Evolutionary conservation across 2,113 vertebrate species (phyloP).

Genomic region (Passer domesticus): DNA sequence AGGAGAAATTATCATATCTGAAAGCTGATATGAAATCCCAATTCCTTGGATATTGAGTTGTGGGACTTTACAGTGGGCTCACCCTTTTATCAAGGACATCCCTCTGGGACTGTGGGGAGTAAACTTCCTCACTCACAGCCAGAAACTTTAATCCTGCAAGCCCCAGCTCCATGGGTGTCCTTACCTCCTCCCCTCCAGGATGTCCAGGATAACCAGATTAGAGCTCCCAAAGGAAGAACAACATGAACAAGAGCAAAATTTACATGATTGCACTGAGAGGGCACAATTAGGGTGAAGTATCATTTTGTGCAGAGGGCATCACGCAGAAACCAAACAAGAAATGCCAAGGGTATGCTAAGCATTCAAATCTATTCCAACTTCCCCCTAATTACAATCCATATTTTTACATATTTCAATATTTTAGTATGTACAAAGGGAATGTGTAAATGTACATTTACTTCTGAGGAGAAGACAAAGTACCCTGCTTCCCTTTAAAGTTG

Average conservation of each 20-base stretch:
- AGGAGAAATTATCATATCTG: background rate
- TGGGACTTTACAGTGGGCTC: background rate
- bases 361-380: slow-evolving; percentile 61
- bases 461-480: background rate
- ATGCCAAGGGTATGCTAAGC: slow-evolving; percentile 16
- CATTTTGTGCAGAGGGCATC: background rate
- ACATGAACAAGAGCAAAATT: background rate
- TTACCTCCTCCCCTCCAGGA: background rate
- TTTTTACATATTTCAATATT: slow-evolving; percentile 65
- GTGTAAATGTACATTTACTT: background rate
- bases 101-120: background rate
- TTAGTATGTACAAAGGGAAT: background rate
- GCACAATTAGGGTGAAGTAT: background rate
- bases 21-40: background rate
- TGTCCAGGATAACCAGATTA: background rate
- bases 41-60: background rate
- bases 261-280: slow-evolving; percentile 13
- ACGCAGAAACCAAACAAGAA: background rate
- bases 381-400: slow-evolving; percentile 42
- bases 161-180: background rate
- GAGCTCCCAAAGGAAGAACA: background rate
- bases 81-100: background rate
- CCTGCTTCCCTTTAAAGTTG: background rate
- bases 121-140: background rate
- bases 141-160: background rate